Percentiles rank a stretch among this genome's conserved stretches.
These are phyloP conservation scores for Campaea margaritaria DNA, from an alignment of 2,888 invertebrate species.

Conservation along the genomic window DNA sequence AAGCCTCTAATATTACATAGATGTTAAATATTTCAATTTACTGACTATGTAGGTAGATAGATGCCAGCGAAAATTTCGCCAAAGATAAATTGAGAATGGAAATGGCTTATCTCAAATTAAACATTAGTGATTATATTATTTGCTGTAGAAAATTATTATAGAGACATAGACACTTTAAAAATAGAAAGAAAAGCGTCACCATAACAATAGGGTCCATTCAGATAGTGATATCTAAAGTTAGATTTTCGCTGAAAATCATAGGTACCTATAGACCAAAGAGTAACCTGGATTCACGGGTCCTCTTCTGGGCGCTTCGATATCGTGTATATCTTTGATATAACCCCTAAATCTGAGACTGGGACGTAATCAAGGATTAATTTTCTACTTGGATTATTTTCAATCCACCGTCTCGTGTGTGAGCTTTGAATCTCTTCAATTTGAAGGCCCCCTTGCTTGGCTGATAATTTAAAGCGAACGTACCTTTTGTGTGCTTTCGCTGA, in stretches of 20 bases:
- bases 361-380: conserved; percentile 84
- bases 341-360: conserved; percentile 66
- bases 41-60: conserved; percentile 45
- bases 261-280: too few species aligned
- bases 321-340: conserved; percentile 46
- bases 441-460: conserved; percentile 63
- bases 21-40: conserved; percentile 60
- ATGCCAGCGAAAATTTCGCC: conserved; percentile 39
- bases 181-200: too few species aligned
- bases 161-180: too few species aligned
- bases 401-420: conserved; percentile 75
- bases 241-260: too few species aligned
- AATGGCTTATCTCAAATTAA: conserved; percentile 24
- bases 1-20: neutral
- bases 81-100: conserved; percentile 44
- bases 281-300: neutral
- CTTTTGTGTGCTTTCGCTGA: conserved; percentile 34
- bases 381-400: conserved; percentile 85
- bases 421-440: conserved; percentile 77
- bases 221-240: too few species aligned
- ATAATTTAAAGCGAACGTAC: conserved; percentile 54
- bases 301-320: conserved; percentile 4
- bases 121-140: neutral
- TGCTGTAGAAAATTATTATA: too few species aligned
- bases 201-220: too few species aligned